Evolutionary conservation across 2,113 vertebrate species (phyloP).

Genomic region (Gambusia affinis): DNA sequence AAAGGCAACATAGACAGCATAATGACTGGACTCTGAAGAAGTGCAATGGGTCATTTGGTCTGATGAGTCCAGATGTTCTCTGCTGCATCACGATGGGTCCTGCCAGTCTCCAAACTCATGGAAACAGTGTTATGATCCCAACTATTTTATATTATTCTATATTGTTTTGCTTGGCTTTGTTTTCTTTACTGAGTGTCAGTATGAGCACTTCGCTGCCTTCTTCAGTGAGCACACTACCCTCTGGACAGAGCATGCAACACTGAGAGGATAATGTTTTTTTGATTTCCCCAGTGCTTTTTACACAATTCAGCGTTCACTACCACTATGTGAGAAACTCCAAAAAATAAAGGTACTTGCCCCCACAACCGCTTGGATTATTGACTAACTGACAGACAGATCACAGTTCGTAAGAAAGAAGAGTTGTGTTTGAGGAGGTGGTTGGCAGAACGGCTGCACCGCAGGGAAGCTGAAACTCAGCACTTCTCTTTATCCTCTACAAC

Average conservation of each 20-base stretch:
- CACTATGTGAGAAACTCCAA: constrained; percentile 1
- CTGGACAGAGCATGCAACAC: not conserved
- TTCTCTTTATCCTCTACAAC: not conserved
- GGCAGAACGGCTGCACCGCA: constrained; percentile 1
- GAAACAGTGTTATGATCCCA: not conserved
- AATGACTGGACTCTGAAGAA: not conserved
- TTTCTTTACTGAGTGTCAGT: not conserved
- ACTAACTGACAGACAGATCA: constrained; percentile 15
- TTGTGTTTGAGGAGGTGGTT: constrained; percentile 8
- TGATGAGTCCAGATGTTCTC: not conserved
- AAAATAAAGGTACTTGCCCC: constrained; percentile 8
- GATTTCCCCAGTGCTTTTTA: not conserved
- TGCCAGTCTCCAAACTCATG: not conserved
- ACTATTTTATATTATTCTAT: not conserved
- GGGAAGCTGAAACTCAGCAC: not conserved
- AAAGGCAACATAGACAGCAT: not conserved
- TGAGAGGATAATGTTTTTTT: constrained; percentile 4
- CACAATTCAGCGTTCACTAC: not conserved
- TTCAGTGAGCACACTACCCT: not conserved
- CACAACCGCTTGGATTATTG: constrained; percentile 12
- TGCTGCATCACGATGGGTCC: not conserved
- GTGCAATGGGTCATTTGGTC: not conserved
- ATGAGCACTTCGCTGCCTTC: not conserved
- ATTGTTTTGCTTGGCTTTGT: not conserved
- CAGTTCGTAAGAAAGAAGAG: constrained; percentile 1